Conservation (phyloP, 2,888 invertebrate species). For the Hirtodrosophila histrioides region DNA sequence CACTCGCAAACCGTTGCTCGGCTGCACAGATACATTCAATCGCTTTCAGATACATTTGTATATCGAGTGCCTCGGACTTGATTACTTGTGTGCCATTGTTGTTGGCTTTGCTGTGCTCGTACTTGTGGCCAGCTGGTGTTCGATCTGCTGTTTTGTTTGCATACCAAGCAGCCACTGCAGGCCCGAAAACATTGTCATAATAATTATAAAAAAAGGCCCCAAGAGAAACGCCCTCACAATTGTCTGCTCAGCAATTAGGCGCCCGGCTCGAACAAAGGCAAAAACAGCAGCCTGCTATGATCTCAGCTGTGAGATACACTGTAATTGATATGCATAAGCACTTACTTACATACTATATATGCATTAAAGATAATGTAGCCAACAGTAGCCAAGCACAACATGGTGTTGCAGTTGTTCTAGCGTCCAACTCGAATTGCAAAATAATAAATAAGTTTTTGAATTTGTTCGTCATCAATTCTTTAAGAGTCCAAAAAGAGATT, state of each 20-base stretch:
- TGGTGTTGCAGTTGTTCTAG: constrained; percentile 7
- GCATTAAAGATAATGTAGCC: background rate
- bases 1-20: constrained; percentile 5
- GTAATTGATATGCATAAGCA: constrained; percentile 21
- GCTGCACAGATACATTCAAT: constrained; percentile 27
- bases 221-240: constrained; percentile 64
- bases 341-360: background rate
- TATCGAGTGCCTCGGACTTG: constrained; percentile 57
- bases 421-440: constrained; percentile 17
- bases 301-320: constrained; percentile 41
- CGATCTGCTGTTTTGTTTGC: constrained; percentile 71
- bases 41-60: constrained; percentile 34
- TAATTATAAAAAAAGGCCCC: constrained; percentile 67
- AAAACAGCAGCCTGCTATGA: constrained; percentile 19
- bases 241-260: constrained; percentile 58
- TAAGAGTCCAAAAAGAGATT: too few species aligned
- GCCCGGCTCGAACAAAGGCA: constrained; percentile 19
- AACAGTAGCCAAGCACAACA: constrained; percentile 42
- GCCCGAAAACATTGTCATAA: constrained; percentile 73
- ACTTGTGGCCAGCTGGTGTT: constrained; percentile 62
- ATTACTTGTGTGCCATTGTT: constrained; percentile 51
- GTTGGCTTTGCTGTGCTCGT: constrained; percentile 9
- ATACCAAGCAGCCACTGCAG: constrained; percentile 48
- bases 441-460: constrained; percentile 19
- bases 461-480: background rate